A percentile compares a stretch with the other conserved stretches of the same genome.
Evolutionary conservation across 2,113 vertebrate genomes (phyloP).

Genomic region (Cariama cristata): DNA sequence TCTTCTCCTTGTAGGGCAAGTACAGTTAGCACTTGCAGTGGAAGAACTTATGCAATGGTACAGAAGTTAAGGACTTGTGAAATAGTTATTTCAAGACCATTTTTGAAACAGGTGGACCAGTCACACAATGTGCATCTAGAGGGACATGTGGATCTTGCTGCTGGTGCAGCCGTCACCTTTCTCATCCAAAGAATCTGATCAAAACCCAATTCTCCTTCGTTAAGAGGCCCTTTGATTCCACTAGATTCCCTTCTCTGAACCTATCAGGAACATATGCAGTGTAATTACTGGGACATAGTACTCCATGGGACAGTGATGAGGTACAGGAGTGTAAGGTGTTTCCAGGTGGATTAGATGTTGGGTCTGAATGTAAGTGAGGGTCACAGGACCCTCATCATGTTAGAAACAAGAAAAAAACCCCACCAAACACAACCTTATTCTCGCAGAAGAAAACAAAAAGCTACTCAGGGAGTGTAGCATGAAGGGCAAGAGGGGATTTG

Average conservation of each 20-base stretch:
- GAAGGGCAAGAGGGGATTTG: neutral
- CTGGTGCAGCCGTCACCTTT: neutral
- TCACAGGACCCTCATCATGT: accelerated
- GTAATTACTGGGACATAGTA: neutral
- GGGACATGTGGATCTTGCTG: neutral
- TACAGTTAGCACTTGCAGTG: neutral
- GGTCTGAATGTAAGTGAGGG: neutral
- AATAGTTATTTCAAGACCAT: neutral
- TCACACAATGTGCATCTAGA: neutral
- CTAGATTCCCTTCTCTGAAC: neutral
- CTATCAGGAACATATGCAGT: accelerated
- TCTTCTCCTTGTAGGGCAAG: neutral
- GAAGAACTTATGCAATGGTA: neutral
- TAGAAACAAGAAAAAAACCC: neutral
- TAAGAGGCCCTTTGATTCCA: neutral
- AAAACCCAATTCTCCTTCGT: neutral
- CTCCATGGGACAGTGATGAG: neutral
- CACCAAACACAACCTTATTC: neutral
- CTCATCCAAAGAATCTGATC: neutral
- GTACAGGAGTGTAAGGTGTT: neutral
- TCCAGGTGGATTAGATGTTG: accelerated
- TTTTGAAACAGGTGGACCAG: neutral
- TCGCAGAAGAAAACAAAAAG: neutral
- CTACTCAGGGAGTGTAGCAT: neutral
- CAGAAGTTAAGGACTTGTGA: neutral